Evolutionary conservation across 2,797 vertebrate species (phyloP).

Genomic region (Enteromius radiatus): DNA sequence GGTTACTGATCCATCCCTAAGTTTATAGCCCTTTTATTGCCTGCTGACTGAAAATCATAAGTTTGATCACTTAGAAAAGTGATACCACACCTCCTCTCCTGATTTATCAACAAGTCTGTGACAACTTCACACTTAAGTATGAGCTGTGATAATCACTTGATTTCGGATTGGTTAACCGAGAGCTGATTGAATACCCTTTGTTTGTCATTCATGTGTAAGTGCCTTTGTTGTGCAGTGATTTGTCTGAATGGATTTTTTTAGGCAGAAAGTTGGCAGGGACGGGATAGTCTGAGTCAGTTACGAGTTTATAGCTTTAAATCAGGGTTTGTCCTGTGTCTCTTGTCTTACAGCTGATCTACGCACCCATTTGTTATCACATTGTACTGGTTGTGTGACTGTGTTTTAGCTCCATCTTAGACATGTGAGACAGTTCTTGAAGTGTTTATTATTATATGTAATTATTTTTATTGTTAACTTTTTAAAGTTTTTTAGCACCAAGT

Average conservation of each 20-base stretch:
- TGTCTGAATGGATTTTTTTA: slow-evolving; percentile 29
- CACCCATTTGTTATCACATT: not conserved
- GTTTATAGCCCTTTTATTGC: not conserved
- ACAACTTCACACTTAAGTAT: not conserved
- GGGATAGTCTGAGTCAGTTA: slow-evolving; percentile 35
- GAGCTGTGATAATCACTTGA: not conserved
- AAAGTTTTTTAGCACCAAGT: not conserved
- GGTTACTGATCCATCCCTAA: not conserved
- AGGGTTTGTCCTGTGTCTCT: slow-evolving; percentile 26
- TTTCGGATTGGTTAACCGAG: slow-evolving; percentile 25
- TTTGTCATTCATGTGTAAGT: slow-evolving; percentile 22
- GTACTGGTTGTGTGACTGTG: not conserved
- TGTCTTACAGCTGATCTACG: slow-evolving; percentile 30
- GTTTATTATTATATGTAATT: too few relatives aligned
- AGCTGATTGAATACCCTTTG: slow-evolving; percentile 2
- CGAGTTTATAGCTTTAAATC: slow-evolving; percentile 48
- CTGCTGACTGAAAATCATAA: not conserved
- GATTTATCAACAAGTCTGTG: not conserved
- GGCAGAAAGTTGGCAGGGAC: slow-evolving; percentile 37
- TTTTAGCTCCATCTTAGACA: not conserved
- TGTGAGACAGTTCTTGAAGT: too few relatives aligned
- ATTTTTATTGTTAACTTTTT: too few relatives aligned
- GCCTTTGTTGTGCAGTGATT: slow-evolving; percentile 26
- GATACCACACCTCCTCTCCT: not conserved
- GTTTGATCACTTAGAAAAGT: not conserved